Percentiles rank a stretch among this genome's conserved stretches.
phyloP scores from a whole-genome alignment of 2,888 invertebrate species.

The Gastracanthus pulcherrimus region DNA sequence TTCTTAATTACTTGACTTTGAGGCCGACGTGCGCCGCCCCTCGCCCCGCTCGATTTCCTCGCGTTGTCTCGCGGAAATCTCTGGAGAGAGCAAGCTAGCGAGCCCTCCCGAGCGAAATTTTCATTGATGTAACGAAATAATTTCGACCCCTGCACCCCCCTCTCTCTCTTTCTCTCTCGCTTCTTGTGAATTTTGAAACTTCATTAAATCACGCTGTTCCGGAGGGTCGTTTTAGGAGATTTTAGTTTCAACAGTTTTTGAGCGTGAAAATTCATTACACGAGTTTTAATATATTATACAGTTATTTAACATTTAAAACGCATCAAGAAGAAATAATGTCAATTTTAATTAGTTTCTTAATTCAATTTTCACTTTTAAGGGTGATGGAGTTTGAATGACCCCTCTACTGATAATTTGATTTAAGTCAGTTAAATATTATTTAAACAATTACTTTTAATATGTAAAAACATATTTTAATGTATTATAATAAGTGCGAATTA shows the following conservation, averaged over 20 bases:
- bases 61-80: slow-evolving; percentile 31
- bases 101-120: slow-evolving; percentile 27
- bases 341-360: not conserved
- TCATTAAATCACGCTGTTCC: slow-evolving; percentile 39
- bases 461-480: too few species aligned
- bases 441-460: too few species aligned
- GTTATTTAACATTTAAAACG: too few species aligned
- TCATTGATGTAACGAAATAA: slow-evolving; percentile 49
- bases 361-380: too few species aligned
- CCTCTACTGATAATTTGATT: too few species aligned
- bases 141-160: slow-evolving; percentile 8
- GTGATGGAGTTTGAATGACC: too few species aligned
- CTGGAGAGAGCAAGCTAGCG: slow-evolving; percentile 10
- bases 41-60: slow-evolving; percentile 24
- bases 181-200: slow-evolving; percentile 53
- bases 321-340: too few species aligned
- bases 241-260: slow-evolving; percentile 21
- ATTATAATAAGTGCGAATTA: too few species aligned
- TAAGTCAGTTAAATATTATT: too few species aligned
- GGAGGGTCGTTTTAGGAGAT: not conserved
- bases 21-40: not conserved
- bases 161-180: slow-evolving; percentile 1
- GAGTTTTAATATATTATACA: too few species aligned
- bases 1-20: slow-evolving; percentile 48
- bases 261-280: not conserved